These are phyloP conservation scores for Beroe ovata DNA, from an alignment of 37 sponge, comb jelly and placozoan genomes.

Conservation along the genomic window DNA sequence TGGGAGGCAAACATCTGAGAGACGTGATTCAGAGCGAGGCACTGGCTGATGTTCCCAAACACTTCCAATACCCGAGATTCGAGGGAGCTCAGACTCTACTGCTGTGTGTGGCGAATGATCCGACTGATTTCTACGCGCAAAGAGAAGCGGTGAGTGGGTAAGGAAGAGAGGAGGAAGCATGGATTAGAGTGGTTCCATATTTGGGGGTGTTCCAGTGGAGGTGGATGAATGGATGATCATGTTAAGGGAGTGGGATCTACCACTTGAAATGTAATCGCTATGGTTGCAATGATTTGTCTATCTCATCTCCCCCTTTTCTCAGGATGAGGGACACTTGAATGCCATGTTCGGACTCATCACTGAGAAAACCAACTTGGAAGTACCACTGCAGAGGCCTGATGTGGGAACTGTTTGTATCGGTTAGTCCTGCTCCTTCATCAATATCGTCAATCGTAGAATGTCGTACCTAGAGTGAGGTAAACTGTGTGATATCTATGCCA, in stretches of 20 bases:
- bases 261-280: no score
- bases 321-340: not conserved
- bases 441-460: no score
- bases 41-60: not conserved
- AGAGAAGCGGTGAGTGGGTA: not conserved
- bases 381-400: not conserved
- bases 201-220: no score
- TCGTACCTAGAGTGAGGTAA: no score
- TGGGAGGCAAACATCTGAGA: not conserved
- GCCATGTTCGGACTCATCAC: not conserved
- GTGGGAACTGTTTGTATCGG: not conserved
- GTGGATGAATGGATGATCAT: no score
- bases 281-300: no score
- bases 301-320: not conserved
- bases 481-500: no score
- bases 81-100: not conserved
- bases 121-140: slow-evolving; percentile 31
- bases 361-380: not conserved
- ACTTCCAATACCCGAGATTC: not conserved
- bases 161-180: no score
- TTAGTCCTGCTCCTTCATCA: no score
- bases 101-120: not conserved
- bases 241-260: no score
- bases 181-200: no score
- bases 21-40: not conserved